These are phyloP conservation scores for Parnassius mnemosyne DNA, from an alignment of 2,888 invertebrate genomes.

Conservation along the genomic window DNA sequence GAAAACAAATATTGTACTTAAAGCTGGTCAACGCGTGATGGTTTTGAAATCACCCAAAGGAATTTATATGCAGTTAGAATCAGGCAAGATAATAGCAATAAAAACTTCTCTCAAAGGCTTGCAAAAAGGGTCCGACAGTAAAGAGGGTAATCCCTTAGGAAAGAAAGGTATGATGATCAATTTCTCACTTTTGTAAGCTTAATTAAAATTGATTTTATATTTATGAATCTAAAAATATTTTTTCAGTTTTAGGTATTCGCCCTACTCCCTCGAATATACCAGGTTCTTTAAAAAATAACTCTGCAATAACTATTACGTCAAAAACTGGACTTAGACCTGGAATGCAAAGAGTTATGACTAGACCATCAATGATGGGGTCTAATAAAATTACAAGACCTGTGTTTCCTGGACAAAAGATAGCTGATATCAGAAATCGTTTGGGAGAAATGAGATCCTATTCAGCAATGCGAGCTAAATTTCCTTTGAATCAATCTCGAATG, in stretches of 20 bases:
- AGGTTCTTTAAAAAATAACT: constrained; percentile 80
- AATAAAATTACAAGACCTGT: constrained; percentile 56
- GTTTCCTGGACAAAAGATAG: constrained; percentile 66
- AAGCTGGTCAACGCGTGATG: constrained; percentile 96
- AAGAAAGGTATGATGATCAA: constrained; percentile 59
- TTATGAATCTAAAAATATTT: constrained; percentile 4
- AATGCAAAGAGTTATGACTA: constrained; percentile 57
- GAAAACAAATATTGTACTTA: constrained; percentile 93
- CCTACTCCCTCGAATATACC: constrained; percentile 64
- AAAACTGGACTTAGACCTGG: constrained; percentile 64
- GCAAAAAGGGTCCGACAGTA: constrained; percentile 60
- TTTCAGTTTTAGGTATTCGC: constrained; percentile 64
- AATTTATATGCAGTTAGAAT: constrained; percentile 96
- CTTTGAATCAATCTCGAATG: constrained; percentile 51
- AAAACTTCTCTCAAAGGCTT: constrained; percentile 86
- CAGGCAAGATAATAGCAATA: constrained; percentile 97
- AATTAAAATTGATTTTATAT: background rate
- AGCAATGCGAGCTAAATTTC: constrained; percentile 56
- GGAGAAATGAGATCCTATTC: constrained; percentile 60
- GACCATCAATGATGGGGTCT: constrained; percentile 57
- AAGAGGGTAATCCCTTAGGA: constrained; percentile 60
- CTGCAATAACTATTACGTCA: constrained; percentile 81
- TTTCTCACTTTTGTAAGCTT: background rate
- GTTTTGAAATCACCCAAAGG: constrained; percentile 97
- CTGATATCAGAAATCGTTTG: constrained; percentile 62